phyloP scores from a whole-genome alignment of 2,888 invertebrate genomes.

The Lycophotia porphyrea region DNA sequence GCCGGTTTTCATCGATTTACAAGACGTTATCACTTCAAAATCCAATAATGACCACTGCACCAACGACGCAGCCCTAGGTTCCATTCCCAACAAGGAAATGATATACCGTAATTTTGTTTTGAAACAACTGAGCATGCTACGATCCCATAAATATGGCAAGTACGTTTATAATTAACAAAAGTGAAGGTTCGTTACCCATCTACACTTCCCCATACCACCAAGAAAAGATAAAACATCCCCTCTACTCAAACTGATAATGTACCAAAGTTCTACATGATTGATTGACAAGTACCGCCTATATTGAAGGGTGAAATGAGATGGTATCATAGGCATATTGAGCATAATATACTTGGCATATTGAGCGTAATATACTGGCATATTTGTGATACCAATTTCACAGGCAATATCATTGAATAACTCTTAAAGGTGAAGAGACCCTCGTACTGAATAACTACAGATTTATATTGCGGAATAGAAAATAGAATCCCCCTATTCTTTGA shows the following conservation, averaged over 20 bases:
- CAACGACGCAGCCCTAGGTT: neutral
- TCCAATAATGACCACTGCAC: neutral
- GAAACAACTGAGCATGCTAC: neutral
- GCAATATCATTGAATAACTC: slow-evolving; percentile 80
- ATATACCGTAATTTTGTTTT: neutral
- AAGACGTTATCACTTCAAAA: too few species aligned
- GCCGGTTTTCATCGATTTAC: too few species aligned
- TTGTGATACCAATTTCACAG: slow-evolving; percentile 77
- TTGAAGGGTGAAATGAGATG: slow-evolving; percentile 66
- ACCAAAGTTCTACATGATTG: slow-evolving; percentile 60
- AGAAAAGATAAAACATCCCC: slow-evolving; percentile 36
- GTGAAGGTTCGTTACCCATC: neutral
- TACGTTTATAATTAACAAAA: neutral
- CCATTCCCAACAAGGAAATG: neutral
- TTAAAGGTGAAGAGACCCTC: slow-evolving; percentile 62
- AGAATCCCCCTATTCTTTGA: slow-evolving; percentile 18
- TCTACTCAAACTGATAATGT: slow-evolving; percentile 38
- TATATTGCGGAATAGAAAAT: slow-evolving; percentile 52
- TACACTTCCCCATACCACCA: neutral
- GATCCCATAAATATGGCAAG: neutral
- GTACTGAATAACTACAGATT: slow-evolving; percentile 52
- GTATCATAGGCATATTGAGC: slow-evolving; percentile 59
- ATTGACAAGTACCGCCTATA: slow-evolving; percentile 63
- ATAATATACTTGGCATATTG: slow-evolving; percentile 51
- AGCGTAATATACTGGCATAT: slow-evolving; percentile 49